Base-by-base conservation (phyloP, 2,888 invertebrate genomes). In the Stenodera caucasica region DNA sequence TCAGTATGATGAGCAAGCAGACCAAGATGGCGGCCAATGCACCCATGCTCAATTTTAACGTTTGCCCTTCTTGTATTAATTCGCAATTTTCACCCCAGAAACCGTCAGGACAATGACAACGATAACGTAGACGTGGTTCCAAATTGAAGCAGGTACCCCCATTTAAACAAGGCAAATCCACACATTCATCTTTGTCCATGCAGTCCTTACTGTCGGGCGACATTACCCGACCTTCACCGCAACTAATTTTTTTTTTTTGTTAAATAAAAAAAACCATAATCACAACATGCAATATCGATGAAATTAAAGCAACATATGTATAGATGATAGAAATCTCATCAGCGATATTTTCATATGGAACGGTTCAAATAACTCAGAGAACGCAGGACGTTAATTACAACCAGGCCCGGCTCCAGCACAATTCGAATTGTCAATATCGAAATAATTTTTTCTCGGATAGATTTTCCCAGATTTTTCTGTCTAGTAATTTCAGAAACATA, bases 1-100 rank as follows among this genome's bases (percentile, higher is more conserved):
- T 91, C 82, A 98, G 89, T 78, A 98, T 94, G 81, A 96, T 93
- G 82, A 97, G 89, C 77, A 98, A 89, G 84, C 97, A 98, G 83
- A 98, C 94, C 81, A 98, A 88, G 81, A 99, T 98, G 78, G 97
- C 96, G 67, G 97, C 95, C 73, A 99, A 86, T 66, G 98, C 98
- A 71, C 96, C 96, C 90, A 94, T 94, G 84, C 96, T 95, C 79
- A 98, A 88, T 78, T 96, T 95, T 75, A 98, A 86, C 67, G 94
- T 94, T 83, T 94, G 94, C 74, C 95, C 96, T 80, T 97, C 96
- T 79, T 94, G 93, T 68, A 94, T 90, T 71, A 94, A 88, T 80
- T 94, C 95, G 82, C 97, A 96, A 84, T 94, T 93, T 80, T 93
- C 92, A 74, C 96, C 96, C 90, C 93, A 94, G 83, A 90, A 96